These are phyloP conservation scores for Cephus runcator DNA, from an alignment of 2,888 invertebrate species.

Conservation along the genomic window DNA sequence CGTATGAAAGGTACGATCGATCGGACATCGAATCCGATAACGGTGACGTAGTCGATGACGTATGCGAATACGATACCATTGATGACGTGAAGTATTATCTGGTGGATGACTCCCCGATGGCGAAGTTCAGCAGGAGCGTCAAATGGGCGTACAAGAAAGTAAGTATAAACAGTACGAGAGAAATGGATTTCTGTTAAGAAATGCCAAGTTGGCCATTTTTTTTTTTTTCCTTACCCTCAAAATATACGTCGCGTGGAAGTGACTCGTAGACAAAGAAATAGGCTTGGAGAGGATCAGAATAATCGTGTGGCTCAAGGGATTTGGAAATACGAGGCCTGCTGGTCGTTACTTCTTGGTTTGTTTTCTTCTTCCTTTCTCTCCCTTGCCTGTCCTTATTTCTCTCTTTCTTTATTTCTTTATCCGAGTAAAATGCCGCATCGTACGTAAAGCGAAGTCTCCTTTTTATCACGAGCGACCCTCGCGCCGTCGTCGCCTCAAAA, in stretches of 20 bases:
- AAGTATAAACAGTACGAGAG: constrained; percentile 28
- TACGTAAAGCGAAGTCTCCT: not conserved
- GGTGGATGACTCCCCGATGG: constrained; percentile 54
- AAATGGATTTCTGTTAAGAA: not conserved
- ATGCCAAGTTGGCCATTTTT: not conserved
- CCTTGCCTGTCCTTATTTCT: too few relatives aligned
- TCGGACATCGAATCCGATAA: constrained; percentile 11
- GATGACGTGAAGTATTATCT: constrained; percentile 48
- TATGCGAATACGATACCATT: not conserved
- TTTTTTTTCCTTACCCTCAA: not conserved
- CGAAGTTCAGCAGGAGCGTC: constrained; percentile 49
- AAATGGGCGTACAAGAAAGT: constrained; percentile 59
- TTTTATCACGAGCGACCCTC: not conserved
- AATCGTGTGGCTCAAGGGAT: too few relatives aligned
- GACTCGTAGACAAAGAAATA: too few relatives aligned
- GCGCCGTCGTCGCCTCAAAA: not conserved
- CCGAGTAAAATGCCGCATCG: too few relatives aligned
- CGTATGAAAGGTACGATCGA: constrained; percentile 7
- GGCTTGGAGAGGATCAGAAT: too few relatives aligned
- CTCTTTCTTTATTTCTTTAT: too few relatives aligned
- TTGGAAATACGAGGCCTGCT: too few relatives aligned
- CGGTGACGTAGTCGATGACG: constrained; percentile 21
- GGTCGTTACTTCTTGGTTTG: too few relatives aligned
- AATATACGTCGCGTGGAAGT: too few relatives aligned
- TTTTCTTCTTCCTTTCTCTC: too few relatives aligned